Evolutionary conservation across 2,113 vertebrate species (phyloP), one percentile per base, ranked within the genome.

Genomic region (Turdus rufiventris): DNA sequence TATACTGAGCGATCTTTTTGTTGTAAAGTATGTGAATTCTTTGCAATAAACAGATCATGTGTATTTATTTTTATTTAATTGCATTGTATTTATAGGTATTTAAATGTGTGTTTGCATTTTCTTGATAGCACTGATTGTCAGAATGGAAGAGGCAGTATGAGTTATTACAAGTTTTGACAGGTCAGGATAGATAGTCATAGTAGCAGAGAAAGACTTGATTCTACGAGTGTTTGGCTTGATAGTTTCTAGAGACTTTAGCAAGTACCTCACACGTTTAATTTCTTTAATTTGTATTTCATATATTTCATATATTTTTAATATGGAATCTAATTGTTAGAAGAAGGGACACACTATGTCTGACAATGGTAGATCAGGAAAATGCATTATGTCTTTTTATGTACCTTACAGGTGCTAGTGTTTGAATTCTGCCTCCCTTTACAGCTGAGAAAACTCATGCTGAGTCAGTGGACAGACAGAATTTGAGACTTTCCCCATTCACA

Each of bases 1-100:
- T 50, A 24, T 40, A 29, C 10, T 20, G 20, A 82, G 4, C 0
- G 0, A 28, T 16, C 24, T n/a, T 14, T 23, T 51, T 2, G 3
- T 80, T 47, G 42, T 29, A 33, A 85, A 68, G 33, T 56, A 36
- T 0, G 3, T 38, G 5, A 71, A 17, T 51, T 81, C 10, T 53
- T 53, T 34, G 31, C 18, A 34, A 34, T 53, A 78, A 42, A 29
- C 11, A 23, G 60, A 34, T 63, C 10, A 3, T 23, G 23, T 42
- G 6, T n/a, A 42, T 77, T 77, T 40, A 17, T 3, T 13, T 25
- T 48, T 60, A 31, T 31, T 48, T 18, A 38, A 12, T 48, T 24
- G 7, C n/a, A 25, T 75, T 60, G 9, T 19, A 31, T 47, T 36
- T 48, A 31, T 34, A 14, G 8, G 10, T 50, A 19, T 51, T 77